Conservation (phyloP, 2,113 vertebrate genomes). For the Eudyptes chrysolophus region DNA sequence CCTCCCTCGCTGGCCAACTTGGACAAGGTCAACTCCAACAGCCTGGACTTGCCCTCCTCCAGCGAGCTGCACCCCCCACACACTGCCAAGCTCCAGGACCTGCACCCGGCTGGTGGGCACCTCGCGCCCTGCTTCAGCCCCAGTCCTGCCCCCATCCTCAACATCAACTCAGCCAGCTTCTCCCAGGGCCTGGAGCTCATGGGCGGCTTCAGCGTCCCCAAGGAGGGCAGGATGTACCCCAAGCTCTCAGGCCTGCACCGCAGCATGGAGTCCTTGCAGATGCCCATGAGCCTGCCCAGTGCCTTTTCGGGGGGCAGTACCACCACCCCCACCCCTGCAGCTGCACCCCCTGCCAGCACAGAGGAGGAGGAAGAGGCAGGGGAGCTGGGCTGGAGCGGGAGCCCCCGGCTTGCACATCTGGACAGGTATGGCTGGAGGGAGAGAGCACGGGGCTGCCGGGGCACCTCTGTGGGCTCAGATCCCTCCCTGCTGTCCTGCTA, state of each 20-base stretch:
- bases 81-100: constrained; percentile 84
- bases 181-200: constrained; percentile 86
- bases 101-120: constrained; percentile 64
- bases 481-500: background rate
- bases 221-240: constrained; percentile 85
- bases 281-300: constrained; percentile 90
- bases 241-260: constrained; percentile 90
- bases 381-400: constrained; percentile 77
- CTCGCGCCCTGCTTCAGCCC: constrained; percentile 84
- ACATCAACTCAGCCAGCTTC: constrained; percentile 91
- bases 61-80: constrained; percentile 73
- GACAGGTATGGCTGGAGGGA: constrained; percentile 68
- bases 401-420: constrained; percentile 68
- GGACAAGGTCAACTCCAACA: constrained; percentile 92
- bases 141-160: constrained; percentile 92
- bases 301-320: constrained; percentile 71
- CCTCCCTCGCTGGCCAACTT: constrained; percentile 87
- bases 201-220: constrained; percentile 75
- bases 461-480: background rate
- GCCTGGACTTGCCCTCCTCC: constrained; percentile 83
- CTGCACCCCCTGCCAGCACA: constrained; percentile 2
- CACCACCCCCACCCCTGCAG: constrained; percentile 48
- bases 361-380: constrained; percentile 62
- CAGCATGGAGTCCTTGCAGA: constrained; percentile 93
- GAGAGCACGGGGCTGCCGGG: background rate